These are phyloP conservation scores for Thalassoma bifasciatum DNA, from an alignment of 2,113 vertebrate species.

Conservation along the genomic window DNA sequence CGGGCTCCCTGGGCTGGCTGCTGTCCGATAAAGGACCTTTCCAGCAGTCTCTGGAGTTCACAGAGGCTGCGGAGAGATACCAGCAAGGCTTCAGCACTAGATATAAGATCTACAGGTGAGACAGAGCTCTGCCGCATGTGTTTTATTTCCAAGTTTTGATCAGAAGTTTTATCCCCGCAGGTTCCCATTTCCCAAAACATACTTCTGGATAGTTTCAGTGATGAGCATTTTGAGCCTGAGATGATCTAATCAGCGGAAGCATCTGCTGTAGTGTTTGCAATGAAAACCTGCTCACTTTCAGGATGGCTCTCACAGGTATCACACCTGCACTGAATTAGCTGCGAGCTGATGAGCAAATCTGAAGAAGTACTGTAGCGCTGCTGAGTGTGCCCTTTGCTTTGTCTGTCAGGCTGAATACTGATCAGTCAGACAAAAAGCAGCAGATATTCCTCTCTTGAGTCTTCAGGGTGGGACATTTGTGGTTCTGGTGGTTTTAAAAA, in stretches of 20 bases:
- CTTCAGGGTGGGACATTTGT: slow-evolving; percentile 5
- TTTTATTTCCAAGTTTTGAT: not conserved
- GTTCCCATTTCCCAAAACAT: slow-evolving; percentile 25
- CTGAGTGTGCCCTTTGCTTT: slow-evolving; percentile 5
- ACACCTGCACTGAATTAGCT: slow-evolving; percentile 61
- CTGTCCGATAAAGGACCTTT: slow-evolving; percentile 87
- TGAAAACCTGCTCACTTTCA: slow-evolving; percentile 31
- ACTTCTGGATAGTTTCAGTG: slow-evolving; percentile 28
- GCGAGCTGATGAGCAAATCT: slow-evolving; percentile 49
- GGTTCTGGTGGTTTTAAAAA: slow-evolving; percentile 24
- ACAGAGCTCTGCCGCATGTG: not conserved
- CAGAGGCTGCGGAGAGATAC: slow-evolving; percentile 84
- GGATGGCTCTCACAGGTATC: slow-evolving; percentile 59
- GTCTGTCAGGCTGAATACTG: slow-evolving; percentile 7
- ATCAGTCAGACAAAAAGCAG: slow-evolving; percentile 8
- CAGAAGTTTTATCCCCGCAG: not conserved
- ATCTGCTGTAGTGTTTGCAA: slow-evolving; percentile 51
- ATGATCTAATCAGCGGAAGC: slow-evolving; percentile 57
- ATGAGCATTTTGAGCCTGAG: slow-evolving; percentile 52
- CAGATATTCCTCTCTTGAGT: not conserved
- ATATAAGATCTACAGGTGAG: slow-evolving; percentile 89
- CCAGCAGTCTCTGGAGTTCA: slow-evolving; percentile 85
- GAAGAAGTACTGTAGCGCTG: slow-evolving; percentile 34
- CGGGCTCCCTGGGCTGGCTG: slow-evolving; percentile 82
- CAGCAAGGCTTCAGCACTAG: slow-evolving; percentile 84